These are phyloP conservation scores for Apodemia duryi DNA, from an alignment of 2,888 invertebrate species.

Conservation along the genomic window DNA sequence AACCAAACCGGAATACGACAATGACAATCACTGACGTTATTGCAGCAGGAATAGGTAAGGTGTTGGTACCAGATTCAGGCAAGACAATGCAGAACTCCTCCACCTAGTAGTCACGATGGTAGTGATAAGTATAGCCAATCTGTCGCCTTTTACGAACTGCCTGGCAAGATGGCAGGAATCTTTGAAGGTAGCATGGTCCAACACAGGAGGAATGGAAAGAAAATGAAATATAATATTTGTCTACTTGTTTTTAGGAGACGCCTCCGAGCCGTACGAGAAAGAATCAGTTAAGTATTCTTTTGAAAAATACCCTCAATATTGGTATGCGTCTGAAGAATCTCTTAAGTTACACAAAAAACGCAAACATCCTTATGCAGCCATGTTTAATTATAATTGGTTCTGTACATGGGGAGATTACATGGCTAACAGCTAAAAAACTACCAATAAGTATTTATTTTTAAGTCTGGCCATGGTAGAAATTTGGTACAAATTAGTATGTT, in stretches of 20 bases:
- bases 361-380: slow-evolving; percentile 65
- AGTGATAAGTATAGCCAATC: too few relatives aligned
- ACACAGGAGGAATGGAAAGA: slow-evolving; percentile 32
- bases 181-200: too few relatives aligned
- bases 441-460: slow-evolving; percentile 7
- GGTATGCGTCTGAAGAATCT: slow-evolving; percentile 70
- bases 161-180: too few relatives aligned
- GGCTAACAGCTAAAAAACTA: slow-evolving; percentile 54
- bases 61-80: too few relatives aligned
- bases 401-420: slow-evolving; percentile 52
- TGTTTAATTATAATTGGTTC: slow-evolving; percentile 62
- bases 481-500: slow-evolving; percentile 15
- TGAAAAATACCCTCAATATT: slow-evolving; percentile 63
- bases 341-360: slow-evolving; percentile 63
- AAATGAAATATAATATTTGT: not conserved
- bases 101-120: too few relatives aligned
- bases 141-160: too few relatives aligned
- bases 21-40: too few relatives aligned
- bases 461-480: slow-evolving; percentile 20
- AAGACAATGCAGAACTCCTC: too few relatives aligned
- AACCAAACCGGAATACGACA: too few relatives aligned
- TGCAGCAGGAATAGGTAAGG: too few relatives aligned
- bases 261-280: slow-evolving; percentile 52
- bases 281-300: slow-evolving; percentile 58
- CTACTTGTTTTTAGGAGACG: slow-evolving; percentile 43